Evolutionary conservation across 2,888 invertebrate genomes (phyloP).

Genomic region (Lithophane ornitopus): DNA sequence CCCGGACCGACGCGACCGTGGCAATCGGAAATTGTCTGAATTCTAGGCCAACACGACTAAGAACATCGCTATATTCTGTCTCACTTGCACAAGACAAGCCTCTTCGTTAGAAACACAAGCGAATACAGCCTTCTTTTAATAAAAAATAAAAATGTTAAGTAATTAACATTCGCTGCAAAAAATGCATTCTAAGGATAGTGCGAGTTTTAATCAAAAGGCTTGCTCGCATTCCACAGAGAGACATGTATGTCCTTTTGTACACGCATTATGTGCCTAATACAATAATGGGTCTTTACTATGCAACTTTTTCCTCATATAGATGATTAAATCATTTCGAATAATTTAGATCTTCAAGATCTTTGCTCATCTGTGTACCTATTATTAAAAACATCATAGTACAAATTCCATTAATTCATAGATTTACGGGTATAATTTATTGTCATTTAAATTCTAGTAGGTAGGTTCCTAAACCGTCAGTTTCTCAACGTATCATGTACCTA

Average conservation of each 20-base stretch:
- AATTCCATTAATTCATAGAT: background rate
- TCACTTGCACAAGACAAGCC: slow-evolving; percentile 74
- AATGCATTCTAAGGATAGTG: slow-evolving; percentile 26
- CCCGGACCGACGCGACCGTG: slow-evolving; percentile 72
- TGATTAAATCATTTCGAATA: background rate
- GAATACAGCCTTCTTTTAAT: slow-evolving; percentile 49
- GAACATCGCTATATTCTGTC: slow-evolving; percentile 76
- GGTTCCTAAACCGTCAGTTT: background rate
- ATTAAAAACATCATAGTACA: background rate
- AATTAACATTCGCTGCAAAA: slow-evolving; percentile 28
- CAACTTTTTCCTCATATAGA: background rate
- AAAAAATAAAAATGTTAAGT: slow-evolving; percentile 26
- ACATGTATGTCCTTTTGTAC: background rate
- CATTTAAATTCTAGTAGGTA: background rate
- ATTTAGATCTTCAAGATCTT: background rate
- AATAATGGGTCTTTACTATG: background rate
- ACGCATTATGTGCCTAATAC: background rate
- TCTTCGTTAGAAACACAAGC: slow-evolving; percentile 45
- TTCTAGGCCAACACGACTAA: slow-evolving; percentile 83
- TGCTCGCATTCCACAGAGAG: background rate
- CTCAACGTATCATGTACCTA: background rate
- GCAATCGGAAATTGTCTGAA: slow-evolving; percentile 88
- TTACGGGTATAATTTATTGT: background rate
- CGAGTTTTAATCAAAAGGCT: slow-evolving; percentile 16
- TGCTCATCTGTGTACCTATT: background rate